Conservation (phyloP, 2,888 invertebrate genomes). For the Ectemnius lituratus region DNA sequence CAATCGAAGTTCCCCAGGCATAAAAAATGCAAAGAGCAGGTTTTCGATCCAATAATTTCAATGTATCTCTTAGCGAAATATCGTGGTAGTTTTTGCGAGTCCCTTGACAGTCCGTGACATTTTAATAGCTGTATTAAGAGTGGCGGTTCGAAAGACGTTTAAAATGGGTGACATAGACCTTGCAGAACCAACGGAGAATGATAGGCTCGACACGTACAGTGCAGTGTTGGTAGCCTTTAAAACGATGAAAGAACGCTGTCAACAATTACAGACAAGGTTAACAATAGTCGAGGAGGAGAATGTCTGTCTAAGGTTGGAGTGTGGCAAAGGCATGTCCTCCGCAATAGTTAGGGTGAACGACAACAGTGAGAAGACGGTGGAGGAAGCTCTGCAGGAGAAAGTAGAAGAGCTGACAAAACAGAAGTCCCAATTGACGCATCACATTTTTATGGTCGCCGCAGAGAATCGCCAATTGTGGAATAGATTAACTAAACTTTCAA, state of each 20-base stretch:
- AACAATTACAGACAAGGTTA: conserved; percentile 86
- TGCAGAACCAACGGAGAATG: conserved; percentile 31
- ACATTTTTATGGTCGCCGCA: conserved; percentile 88
- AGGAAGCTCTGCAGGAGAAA: conserved; percentile 78
- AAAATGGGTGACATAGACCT: conserved; percentile 44
- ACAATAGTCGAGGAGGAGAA: conserved; percentile 88
- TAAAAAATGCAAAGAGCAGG: too few relatives aligned
- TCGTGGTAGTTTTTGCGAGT: too few relatives aligned
- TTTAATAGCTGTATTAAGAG: too few relatives aligned
- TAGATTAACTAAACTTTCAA: conserved; percentile 83
- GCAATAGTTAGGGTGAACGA: conserved; percentile 41
- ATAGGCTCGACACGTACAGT: conserved; percentile 74
- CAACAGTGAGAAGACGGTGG: conserved; percentile 48
- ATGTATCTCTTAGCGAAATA: too few relatives aligned
- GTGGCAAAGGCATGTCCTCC: conserved; percentile 59
- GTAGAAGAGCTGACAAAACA: conserved; percentile 86
- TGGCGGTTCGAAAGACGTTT: not conserved
- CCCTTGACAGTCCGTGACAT: too few relatives aligned
- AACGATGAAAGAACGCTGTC: conserved; percentile 90
- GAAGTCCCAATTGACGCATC: conserved; percentile 87
- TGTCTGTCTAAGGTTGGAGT: conserved; percentile 80
- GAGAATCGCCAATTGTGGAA: conserved; percentile 91
- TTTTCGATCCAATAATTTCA: too few relatives aligned
- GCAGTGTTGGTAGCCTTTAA: conserved; percentile 88
- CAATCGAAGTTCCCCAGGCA: too few relatives aligned